phyloP scores from a whole-genome alignment of 2,888 invertebrate genomes.

The Cheilosia variabilis region DNA sequence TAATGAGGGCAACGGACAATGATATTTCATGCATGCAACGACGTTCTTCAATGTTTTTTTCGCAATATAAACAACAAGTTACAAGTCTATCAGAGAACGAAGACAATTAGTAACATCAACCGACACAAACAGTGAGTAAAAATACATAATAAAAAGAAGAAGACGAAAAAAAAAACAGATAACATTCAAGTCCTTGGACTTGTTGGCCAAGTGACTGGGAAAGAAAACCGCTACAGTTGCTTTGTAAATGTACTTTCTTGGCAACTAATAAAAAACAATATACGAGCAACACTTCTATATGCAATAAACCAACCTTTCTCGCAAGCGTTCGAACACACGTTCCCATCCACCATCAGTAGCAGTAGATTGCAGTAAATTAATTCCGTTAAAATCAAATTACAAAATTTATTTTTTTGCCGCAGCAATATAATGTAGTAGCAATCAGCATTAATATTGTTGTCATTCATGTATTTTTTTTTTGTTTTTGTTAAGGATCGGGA shows the following conservation, averaged over 20 bases:
- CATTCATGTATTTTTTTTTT: slow-evolving; percentile 32
- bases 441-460: slow-evolving; percentile 66
- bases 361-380: slow-evolving; percentile 56
- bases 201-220: no score
- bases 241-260: slow-evolving; percentile 66
- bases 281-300: slow-evolving; percentile 29
- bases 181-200: no score
- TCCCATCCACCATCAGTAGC: slow-evolving; percentile 76
- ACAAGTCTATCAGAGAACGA: no score
- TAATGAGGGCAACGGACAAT: no score
- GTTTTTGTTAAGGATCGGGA: slow-evolving; percentile 28
- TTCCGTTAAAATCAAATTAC: slow-evolving; percentile 61
- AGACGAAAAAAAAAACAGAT: no score
- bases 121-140: no score
- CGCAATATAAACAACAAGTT: no score
- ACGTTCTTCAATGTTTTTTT: no score
- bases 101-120: no score
- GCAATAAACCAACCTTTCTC: slow-evolving; percentile 71
- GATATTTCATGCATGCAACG: no score
- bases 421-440: slow-evolving; percentile 60
- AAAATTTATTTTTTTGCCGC: slow-evolving; percentile 46
- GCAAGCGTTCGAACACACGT: slow-evolving; percentile 71
- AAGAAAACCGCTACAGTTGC: slow-evolving; percentile 27
- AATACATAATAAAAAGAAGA: no score
- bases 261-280: slow-evolving; percentile 22